Evolutionary conservation across 2,888 invertebrate species (phyloP), one percentile per base, ranked within the genome.

Genomic region (Agrotis puta): DNA sequence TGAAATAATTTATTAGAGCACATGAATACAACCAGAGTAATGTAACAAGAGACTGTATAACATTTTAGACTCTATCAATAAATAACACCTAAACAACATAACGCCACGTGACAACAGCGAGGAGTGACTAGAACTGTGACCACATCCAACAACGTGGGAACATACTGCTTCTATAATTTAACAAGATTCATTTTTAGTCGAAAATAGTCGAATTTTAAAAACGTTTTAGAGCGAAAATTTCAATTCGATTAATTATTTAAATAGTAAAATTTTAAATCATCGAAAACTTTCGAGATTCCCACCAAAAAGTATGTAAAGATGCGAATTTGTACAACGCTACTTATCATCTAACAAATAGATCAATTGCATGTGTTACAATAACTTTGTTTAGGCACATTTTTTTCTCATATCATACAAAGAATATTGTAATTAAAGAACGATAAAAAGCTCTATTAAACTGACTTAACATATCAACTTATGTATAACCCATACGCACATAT

Each of bases 1-100:
- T 84, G 86, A 93, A 92, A 94, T 93, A 91, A 89, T 94, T 94
- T 93, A 94, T 92, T 94, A 91, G 88, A 92, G 91, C 91, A 93
- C 92, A 93, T 90, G 90, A 91, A 91, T 92, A 95, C 92, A 94
- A 94, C 94, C 92, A 93, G 91, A 92, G 89, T 87, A 91, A 89
- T 89, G 85, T 90, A 95, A 94, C 94, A 94, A 93, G 92, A 92
- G 88, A 87, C 87, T 88, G 85, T 92, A 89, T 91, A 95, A 94
- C 92, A 92, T 87, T 88, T 91, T 92, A 93, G 86, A 93, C 88
- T 93, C 87, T 90, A 89, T 89, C 78, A 91, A 91, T 90, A 90
- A 88, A 91, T 88, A 93, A 92, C 88, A 88, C 83, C 82, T 88
- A 89, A 87, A 88, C 82, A 91, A 91, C 91, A 88, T 87, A 93